Percentiles rank a stretch among this genome's conserved stretches.
Evolutionary conservation across 2,888 invertebrate genomes (phyloP).

Genomic region (Busseola fusca): DNA sequence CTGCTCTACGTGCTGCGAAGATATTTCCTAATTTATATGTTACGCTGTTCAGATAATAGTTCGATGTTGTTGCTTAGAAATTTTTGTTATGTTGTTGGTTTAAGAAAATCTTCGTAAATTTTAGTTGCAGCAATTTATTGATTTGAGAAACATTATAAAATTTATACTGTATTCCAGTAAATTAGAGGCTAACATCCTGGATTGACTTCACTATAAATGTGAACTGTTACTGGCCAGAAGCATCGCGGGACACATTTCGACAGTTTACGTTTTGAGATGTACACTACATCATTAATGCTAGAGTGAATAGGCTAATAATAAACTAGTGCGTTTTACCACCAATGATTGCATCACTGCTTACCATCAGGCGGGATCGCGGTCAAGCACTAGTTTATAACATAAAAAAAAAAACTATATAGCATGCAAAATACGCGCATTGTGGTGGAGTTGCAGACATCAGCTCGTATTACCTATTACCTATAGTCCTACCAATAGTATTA

Average conservation of each 20-base stretch:
- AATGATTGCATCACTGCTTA: no score
- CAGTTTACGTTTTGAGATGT: neutral
- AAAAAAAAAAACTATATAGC: no score
- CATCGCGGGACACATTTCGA: neutral
- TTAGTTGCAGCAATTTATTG: neutral
- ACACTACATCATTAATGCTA: neutral
- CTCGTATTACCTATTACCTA: no score
- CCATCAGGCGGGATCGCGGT: no score
- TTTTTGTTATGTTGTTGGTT: constrained; percentile 19
- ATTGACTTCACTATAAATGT: neutral
- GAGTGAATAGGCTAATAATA: no score
- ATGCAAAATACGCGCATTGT: no score
- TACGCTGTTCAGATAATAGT: constrained; percentile 52
- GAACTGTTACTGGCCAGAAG: neutral
- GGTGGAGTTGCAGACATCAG: no score
- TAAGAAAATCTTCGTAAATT: neutral
- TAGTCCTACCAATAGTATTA: no score
- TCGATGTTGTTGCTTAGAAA: constrained; percentile 17
- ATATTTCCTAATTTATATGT: constrained; percentile 63
- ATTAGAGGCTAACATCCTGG: no score
- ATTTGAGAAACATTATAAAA: neutral
- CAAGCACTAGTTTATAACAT: no score
- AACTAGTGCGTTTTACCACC: no score
- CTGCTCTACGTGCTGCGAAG: constrained; percentile 59
- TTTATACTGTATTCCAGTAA: neutral